Evolutionary conservation across 2,888 invertebrate species (phyloP).

Genomic region (Cerastis rubricosa): DNA sequence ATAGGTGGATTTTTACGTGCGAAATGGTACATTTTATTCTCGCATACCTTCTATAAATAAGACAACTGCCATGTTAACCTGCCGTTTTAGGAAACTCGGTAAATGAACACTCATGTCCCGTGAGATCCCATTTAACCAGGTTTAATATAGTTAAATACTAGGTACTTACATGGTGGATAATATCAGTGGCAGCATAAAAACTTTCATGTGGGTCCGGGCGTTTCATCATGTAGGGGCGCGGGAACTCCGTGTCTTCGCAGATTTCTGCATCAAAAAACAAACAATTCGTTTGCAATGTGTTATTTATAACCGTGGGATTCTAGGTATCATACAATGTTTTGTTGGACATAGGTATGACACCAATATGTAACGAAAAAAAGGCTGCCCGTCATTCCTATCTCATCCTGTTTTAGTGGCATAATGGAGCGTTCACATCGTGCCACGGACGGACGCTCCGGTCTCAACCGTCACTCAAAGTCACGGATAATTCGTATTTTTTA

Average conservation of each 20-base stretch:
- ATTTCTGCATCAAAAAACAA: slow-evolving; percentile 79
- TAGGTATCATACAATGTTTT: slow-evolving; percentile 13
- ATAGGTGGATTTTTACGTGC: too few relatives aligned
- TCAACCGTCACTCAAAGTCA: slow-evolving; percentile 61
- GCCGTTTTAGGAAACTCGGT: too few relatives aligned
- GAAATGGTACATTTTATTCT: too few relatives aligned
- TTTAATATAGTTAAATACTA: slow-evolving; percentile 34
- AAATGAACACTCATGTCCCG: too few relatives aligned
- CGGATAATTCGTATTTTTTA: slow-evolving; percentile 63
- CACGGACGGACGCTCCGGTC: slow-evolving; percentile 38
- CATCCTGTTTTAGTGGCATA: slow-evolving; percentile 44
- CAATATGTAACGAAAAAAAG: slow-evolving; percentile 23
- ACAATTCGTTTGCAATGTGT: neutral
- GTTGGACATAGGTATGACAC: slow-evolving; percentile 27
- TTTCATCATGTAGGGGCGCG: slow-evolving; percentile 89
- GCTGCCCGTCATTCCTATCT: slow-evolving; percentile 39
- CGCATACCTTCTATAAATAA: too few relatives aligned
- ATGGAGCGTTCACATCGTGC: slow-evolving; percentile 35
- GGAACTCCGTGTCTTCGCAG: slow-evolving; percentile 86
- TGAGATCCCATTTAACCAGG: too few relatives aligned
- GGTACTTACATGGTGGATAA: slow-evolving; percentile 91
- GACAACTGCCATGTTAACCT: too few relatives aligned
- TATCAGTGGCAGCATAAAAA: slow-evolving; percentile 95
- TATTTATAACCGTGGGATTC: neutral
- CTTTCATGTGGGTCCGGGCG: slow-evolving; percentile 89